Conservation (phyloP, 2,797 vertebrate species). For the Brotula barbata region DNA sequence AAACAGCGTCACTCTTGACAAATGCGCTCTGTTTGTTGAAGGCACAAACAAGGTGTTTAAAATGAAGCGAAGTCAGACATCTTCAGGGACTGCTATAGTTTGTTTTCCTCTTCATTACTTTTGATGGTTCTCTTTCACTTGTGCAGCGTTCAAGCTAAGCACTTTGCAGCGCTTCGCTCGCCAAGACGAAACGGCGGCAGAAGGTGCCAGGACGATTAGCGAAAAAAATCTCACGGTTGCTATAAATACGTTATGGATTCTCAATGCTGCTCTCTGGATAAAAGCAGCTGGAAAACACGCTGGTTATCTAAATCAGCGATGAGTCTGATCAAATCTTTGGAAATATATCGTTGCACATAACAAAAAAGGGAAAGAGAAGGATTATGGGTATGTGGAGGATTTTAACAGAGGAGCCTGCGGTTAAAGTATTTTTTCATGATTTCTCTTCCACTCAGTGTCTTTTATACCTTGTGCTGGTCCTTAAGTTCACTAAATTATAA, state of each 20-base stretch:
- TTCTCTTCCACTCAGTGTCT: no score
- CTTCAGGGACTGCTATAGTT: conserved; percentile 35
- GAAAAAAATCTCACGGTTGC: conserved; percentile 18
- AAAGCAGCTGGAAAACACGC: conserved; percentile 7
- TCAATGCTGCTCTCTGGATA: conserved; percentile 11
- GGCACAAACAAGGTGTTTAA: conserved; percentile 33
- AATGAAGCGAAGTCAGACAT: conserved; percentile 36
- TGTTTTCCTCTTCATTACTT: conserved; percentile 38
- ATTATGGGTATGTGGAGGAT: background rate
- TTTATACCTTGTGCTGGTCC: no score
- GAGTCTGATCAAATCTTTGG: conserved; percentile 32
- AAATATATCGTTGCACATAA: conserved; percentile 10
- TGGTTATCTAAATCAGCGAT: conserved; percentile 37
- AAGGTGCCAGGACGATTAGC: background rate
- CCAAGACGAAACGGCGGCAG: background rate
- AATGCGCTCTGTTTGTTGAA: conserved; percentile 33
- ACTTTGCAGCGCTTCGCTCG: conserved; percentile 27
- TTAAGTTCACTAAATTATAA: no score
- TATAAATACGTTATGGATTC: conserved; percentile 8
- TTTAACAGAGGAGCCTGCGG: no score
- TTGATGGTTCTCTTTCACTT: conserved; percentile 37
- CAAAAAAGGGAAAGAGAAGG: conserved; percentile 4
- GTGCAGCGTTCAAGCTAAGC: conserved; percentile 33
- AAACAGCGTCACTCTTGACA: conserved; percentile 32
- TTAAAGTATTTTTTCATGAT: no score